Conservation (phyloP, 2,888 invertebrate genomes). For the Antitype chi region DNA sequence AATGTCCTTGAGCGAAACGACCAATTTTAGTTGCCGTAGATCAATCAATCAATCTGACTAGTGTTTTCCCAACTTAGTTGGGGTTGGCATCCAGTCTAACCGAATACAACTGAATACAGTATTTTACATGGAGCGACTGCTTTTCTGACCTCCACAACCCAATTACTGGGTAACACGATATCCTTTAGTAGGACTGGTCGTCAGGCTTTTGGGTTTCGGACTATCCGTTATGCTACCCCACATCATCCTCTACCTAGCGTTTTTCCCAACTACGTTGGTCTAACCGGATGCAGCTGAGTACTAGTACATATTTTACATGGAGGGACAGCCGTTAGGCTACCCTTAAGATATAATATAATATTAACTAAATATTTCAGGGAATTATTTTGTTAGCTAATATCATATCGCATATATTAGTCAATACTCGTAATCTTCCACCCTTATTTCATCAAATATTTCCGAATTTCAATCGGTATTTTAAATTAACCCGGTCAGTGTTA, state of each 20-base stretch:
- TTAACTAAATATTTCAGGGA: too few species aligned
- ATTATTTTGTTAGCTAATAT: not conserved
- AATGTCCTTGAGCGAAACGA: not conserved
- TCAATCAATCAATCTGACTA: not conserved
- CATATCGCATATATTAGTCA: not conserved
- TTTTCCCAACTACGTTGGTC: too few species aligned
- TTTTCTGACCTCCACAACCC: not conserved
- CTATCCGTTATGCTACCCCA: not conserved
- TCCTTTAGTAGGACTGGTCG: not conserved
- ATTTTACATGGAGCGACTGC: not conserved
- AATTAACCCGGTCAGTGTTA: conserved; percentile 78
- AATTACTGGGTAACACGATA: not conserved
- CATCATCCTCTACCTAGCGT: too few species aligned
- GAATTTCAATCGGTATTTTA: conserved; percentile 61
- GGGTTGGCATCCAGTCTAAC: not conserved
- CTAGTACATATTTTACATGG: too few species aligned
- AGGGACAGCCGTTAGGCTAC: too few species aligned
- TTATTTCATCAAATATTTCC: conserved; percentile 18
- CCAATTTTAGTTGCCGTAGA: not conserved
- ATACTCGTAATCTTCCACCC: not conserved
- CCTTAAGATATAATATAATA: too few species aligned
- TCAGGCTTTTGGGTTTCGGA: not conserved
- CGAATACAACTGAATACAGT: not conserved
- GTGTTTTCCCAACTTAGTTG: not conserved
- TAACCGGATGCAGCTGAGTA: too few species aligned